phyloP scores from a whole-genome alignment of 30 jellyfish, hydroid and myxozoan species.

The Hydractinia echinata region DNA sequence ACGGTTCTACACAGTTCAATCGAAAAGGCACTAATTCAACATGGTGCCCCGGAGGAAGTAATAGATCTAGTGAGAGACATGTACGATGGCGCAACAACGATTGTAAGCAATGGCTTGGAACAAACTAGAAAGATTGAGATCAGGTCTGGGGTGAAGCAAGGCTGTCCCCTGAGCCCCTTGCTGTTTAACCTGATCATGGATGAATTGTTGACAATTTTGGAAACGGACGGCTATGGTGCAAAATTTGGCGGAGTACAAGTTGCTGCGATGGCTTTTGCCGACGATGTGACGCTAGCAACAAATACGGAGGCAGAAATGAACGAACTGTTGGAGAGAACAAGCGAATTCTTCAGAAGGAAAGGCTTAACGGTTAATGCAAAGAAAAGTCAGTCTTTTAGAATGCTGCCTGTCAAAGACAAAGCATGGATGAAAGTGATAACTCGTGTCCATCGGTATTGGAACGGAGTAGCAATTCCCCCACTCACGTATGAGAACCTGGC shows the following conservation, averaged over 20 bases:
- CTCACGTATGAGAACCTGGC: neutral
- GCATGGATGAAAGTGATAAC: neutral
- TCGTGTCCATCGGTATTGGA: neutral
- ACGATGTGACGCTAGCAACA: neutral
- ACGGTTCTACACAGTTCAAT: neutral
- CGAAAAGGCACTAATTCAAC: neutral
- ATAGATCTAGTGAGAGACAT: neutral
- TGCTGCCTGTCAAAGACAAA: neutral
- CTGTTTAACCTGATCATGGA: conserved; percentile 2
- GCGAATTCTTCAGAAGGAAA: neutral
- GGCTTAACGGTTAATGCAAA: neutral
- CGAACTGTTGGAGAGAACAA: neutral
- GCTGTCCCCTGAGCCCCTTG: conserved; percentile 11
- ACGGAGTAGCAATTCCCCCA: neutral
- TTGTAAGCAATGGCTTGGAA: neutral
- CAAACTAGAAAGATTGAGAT: neutral
- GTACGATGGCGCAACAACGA: neutral
- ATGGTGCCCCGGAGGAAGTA: conserved; percentile 5
- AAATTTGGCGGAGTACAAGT: neutral
- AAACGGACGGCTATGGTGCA: conserved; percentile 11
- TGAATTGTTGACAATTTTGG: neutral
- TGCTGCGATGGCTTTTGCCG: conserved; percentile 9
- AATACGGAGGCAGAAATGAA: neutral
- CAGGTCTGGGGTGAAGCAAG: conserved; percentile 12
- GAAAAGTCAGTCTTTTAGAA: neutral